Base-by-base conservation (phyloP, 2,888 invertebrate genomes). In the Biston stratarius region DNA sequence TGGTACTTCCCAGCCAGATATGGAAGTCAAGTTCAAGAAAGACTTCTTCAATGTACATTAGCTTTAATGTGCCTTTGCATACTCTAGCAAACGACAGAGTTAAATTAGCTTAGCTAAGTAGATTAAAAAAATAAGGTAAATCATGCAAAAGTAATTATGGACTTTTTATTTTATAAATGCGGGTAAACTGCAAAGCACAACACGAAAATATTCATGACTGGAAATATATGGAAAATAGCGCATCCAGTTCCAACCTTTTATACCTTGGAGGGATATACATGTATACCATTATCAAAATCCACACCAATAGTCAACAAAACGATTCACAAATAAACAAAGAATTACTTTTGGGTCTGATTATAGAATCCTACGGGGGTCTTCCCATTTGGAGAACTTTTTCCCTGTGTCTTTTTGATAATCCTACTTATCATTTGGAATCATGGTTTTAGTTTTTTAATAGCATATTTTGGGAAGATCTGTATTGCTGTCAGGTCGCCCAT, bases 301-400 rank as follows among this genome's bases (percentile, higher is more conserved):
- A 49, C 52, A 55, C 11, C 34, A 40, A 47, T 12, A 10, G 45
- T 42, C 33, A 47, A 45, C 9, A 36, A 10, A 61, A 71, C 57
- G 61, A 49, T 38, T 60, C 45, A 67, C 64, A 70, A 70, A 24
- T 40, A 59, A 58, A 48, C n/a, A 44, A 67, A 47, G 7, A 67
- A 77, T 79, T 85, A 86, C 84, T 78, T 80, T 67, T 73, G n/a
- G 34, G 42, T 49, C 72, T 76, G 80, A 52, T 66, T 68, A 66
- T 60, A 75, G 75, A 77, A 81, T 52, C 56, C 68, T 34, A 65
- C 11, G 68, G 79, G 80, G 60, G 12, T 53, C 61, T 75, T 80
- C 42, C 70, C 74, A 15, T 72, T 51, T 14, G 74, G 72, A 15
- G 75, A 82, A 58, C 72, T 64, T 62, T 75, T 78, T 44, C 74